phyloP scores from a whole-genome alignment of 92 coral and sea anemone species.

The Siderastrea radians region DNA sequence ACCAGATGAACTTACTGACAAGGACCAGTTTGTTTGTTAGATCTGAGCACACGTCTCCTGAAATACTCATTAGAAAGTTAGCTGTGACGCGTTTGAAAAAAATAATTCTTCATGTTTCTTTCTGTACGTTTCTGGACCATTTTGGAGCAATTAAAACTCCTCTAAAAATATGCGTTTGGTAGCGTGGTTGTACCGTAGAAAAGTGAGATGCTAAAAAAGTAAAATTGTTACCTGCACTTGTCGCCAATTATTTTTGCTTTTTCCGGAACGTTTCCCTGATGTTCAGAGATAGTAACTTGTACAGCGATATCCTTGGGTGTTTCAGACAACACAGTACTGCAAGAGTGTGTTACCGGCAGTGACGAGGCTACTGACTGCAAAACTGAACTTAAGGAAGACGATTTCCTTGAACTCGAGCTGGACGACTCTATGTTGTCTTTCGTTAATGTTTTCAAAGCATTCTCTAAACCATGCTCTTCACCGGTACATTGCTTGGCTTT shows the following conservation, averaged over 20 bases:
- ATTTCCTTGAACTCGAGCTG: conserved; percentile 6
- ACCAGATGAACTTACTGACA: no score
- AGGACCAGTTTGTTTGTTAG: no score
- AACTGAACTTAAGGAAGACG: conserved; percentile 1
- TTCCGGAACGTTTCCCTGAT: neutral
- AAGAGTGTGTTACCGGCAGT: neutral
- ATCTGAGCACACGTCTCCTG: no score
- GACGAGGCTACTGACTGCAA: conserved; percentile 10
- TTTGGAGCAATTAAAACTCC: no score
- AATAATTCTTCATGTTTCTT: no score
- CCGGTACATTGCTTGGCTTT: conserved; percentile 2
- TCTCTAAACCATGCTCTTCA: neutral
- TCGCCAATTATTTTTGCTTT: neutral
- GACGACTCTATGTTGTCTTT: neutral
- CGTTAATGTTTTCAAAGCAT: neutral
- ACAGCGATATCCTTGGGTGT: conserved; percentile 1
- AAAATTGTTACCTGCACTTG: conserved; percentile 10
- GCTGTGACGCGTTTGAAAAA: no score
- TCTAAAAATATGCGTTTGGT: no score
- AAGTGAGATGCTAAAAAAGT: neutral
- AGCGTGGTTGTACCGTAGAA: no score
- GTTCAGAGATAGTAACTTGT: conserved; percentile 7
- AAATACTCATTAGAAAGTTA: no score
- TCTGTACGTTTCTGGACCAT: no score
- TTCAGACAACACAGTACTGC: conserved; percentile 11